Base-by-base conservation (phyloP, 1,140 invertebrate genomes). In the Gryon sp. region DNA sequence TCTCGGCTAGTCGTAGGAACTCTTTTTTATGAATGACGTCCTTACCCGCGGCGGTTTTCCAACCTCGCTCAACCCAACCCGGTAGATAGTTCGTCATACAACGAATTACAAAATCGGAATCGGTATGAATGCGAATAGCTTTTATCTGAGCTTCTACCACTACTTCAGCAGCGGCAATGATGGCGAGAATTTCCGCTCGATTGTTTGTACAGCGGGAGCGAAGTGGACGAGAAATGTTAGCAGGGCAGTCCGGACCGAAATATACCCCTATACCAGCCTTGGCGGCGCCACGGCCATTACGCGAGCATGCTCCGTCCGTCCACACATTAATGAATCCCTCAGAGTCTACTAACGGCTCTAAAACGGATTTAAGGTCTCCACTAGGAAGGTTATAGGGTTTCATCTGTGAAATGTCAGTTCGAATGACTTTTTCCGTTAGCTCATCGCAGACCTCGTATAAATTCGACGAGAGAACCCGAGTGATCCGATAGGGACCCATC, bases 231-330 rank as follows among this genome's bases (percentile, higher is more conserved):
- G 52, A 55, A 1, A 55, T 28, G 14, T 55, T 55, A 3, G 14
- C 20, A 0, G 52, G 34, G 14, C 28, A 46, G 28, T 36, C 43
- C 0, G 57, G 43, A 6, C 57, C 41, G 16, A 60, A 60, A 14
- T 46, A 60, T 2, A 60, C 57, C 7, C 57, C 57, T 2, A 60
- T 38, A 22, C 43, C 57, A 0, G 57, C 57, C 9, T 6, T 2
- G 1, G 40, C 40, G 0, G 26, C n/a, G 8, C 18, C 28, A 1
- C 9, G 15, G 14, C 40, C 55, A 20, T 53, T 53, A 9, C 34
- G 18, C 0, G 4, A 1, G 16, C 55, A 59, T 1, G 53, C 18
- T 1, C 36, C 53, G 18, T 30, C 26, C 2, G 26, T 30, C 26
- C 26, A 30, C 2, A 30, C 26, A 8, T 30, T 30, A 9, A 30